Base-by-base conservation (phyloP, 2,113 vertebrate species). In the Prinia subflava region DNA sequence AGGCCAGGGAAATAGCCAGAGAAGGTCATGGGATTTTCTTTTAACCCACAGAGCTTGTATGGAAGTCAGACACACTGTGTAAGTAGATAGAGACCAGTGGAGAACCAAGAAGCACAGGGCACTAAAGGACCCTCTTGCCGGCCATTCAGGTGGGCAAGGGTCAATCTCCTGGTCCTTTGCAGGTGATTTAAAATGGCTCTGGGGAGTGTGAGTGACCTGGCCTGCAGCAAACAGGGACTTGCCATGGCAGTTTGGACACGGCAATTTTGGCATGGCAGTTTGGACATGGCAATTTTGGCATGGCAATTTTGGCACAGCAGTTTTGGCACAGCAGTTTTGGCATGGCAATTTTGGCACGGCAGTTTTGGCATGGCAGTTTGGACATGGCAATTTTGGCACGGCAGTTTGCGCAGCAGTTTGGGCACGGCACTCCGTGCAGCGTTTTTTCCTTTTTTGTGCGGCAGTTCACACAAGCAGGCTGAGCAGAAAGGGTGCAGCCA, bases 71-170 rank as follows among this genome's bases (percentile, higher is more conserved):
- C 31, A 7, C 49, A 7, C 49, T 44, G 35, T 80, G 42, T 90
- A 73, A 95, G 88, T 67, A 90, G 83, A 84, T 14, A 81, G 69
- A 95, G 68, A 89, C 71, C 50, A 83, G 71, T 62, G 70, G 82
- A 90, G 90, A 95, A 86, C 44, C 80, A 60, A 24, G 35, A 70
- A 82, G 20, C 18, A 53, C 53, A 59, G 44, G 35, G 44, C 55
- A 59, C 44, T 50, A 30, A 69, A 50, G 20, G 65, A 70, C 15
- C 30, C 12, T 50, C 30, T n/a, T 14, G 7, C 12, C 30, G 41
- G 44, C 35, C 24, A 69, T 42, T 42, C 15, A 42, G 3, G 79
- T 0, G 0, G 14, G 4, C 0, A 1, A 59, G 44, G 24, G 30
- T n/a, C 1, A 1, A n/a, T 35, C 12, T 28, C 30, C 44, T 41